Percentiles rank a stretch among this genome's conserved stretches.
phyloP scores from a whole-genome alignment of 2,888 invertebrate species.

The Pantelozetes paolii region DNA sequence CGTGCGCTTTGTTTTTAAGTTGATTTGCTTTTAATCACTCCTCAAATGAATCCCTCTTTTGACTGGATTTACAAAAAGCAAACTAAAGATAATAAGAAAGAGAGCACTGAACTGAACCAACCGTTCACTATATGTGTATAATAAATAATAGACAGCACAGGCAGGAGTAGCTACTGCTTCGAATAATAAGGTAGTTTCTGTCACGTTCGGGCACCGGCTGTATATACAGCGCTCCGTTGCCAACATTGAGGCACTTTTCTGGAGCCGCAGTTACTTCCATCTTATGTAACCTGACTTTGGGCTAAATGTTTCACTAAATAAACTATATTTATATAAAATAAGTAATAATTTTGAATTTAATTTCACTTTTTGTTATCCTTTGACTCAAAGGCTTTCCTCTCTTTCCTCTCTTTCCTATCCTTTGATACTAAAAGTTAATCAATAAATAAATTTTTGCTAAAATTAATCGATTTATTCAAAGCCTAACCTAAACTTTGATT shows the following conservation, averaged over 20 bases:
- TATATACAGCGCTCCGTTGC: not conserved
- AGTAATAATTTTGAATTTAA: not conserved
- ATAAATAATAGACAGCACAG: not conserved
- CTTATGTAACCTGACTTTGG: not conserved
- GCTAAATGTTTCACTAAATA: slow-evolving; percentile 22
- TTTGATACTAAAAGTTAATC: too few relatives aligned
- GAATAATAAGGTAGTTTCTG: slow-evolving; percentile 27
- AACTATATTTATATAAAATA: not conserved
- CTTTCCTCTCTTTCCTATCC: too few relatives aligned
- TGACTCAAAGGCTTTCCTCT: too few relatives aligned
- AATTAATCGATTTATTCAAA: too few relatives aligned
- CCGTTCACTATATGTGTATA: not conserved
- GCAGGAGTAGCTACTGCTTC: slow-evolving; percentile 13
- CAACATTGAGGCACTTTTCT: slow-evolving; percentile 25
- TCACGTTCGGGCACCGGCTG: not conserved
- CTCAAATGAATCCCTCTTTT: not conserved
- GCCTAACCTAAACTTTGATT: too few relatives aligned
- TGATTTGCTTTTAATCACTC: slow-evolving; percentile 25
- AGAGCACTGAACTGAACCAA: slow-evolving; percentile 17
- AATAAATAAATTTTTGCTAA: too few relatives aligned
- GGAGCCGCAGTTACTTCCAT: not conserved
- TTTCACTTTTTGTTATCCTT: not conserved
- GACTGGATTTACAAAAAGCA: not conserved
- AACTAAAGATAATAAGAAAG: not conserved
- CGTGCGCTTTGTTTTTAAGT: slow-evolving; percentile 26